These are phyloP conservation scores for Hemicrepidius hirtus DNA, from an alignment of 2,888 invertebrate species.

Conservation along the genomic window DNA sequence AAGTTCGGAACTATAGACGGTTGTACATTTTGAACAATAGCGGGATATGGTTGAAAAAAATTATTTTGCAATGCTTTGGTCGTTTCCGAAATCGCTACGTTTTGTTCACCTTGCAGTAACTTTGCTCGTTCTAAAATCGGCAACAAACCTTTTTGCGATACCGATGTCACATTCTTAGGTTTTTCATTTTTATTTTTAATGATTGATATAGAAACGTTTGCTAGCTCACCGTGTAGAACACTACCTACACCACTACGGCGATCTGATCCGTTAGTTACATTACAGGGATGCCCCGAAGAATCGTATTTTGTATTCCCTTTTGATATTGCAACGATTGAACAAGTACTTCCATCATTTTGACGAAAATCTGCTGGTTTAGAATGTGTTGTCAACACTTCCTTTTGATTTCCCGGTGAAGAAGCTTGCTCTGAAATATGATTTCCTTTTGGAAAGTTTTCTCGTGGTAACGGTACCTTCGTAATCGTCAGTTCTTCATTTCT, in stretches of 20 bases:
- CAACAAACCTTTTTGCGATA: background rate
- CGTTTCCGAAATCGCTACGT: too few species aligned
- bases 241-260: background rate
- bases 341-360: too few species aligned
- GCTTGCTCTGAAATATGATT: background rate
- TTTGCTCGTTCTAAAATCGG: too few species aligned
- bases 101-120: too few species aligned
- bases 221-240: background rate
- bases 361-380: too few species aligned
- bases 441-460: background rate
- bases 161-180: too few species aligned
- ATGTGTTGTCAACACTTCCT: background rate
- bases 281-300: background rate
- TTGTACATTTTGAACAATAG: background rate
- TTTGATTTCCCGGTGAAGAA: background rate
- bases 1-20: too few species aligned
- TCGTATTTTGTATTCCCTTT: background rate
- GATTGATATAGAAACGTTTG: background rate
- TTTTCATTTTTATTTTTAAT: background rate
- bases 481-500: conserved; percentile 13
- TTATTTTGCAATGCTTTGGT: background rate
- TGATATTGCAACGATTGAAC: too few species aligned
- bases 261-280: background rate
- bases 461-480: background rate
- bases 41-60: background rate